Base-by-base conservation (phyloP, 2,888 invertebrate genomes). In the Cremastobaeus sp. region DNA sequence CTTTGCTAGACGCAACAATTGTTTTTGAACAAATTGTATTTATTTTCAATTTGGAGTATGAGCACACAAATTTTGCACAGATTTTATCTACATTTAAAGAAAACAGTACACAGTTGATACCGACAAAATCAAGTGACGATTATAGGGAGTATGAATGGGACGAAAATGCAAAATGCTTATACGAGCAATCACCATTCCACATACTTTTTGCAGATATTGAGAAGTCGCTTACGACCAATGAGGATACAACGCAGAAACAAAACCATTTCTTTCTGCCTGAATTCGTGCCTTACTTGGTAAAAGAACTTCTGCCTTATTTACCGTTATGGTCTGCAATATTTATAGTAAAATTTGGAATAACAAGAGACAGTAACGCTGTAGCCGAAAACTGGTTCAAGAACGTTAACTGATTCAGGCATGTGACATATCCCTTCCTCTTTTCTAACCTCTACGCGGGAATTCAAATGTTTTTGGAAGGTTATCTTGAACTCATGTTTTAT, bases 351-450 rank as follows among this genome's bases (percentile, higher is more conserved):
- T 25, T 25, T 8, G 25, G 25, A 5, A 25, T 25, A 25, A 5
- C 8, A 25, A 5, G 73, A 14, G 57, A 66, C 35, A 52, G 47
- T 3, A 68, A 62, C 28, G 68, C 68, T 3, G 15, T 32, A 0
- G 62, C 35, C 1, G 55, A 73, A 28, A 68, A 73, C 21, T 73
- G 54, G 55, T 60, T 54, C 15, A 62, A 73, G 35, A 54, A 32
- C 6, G 12, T 68, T n/a, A n/a, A n/a, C n/a, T n/a, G n/a, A n/a
- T n/a, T n/a, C n/a, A n/a, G n/a, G n/a, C n/a, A n/a, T n/a, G n/a
- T n/a, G n/a, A n/a, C n/a, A n/a, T n/a, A n/a, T n/a, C n/a, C n/a
- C n/a, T n/a, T n/a, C n/a, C n/a, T n/a, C n/a, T n/a, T n/a, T n/a
- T n/a, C n/a, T n/a, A n/a, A n/a, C n/a, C n/a, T n/a, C n/a, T n/a